These are phyloP conservation scores for Tursiops truncatus DNA, from an alignment of 2,113 vertebrate species.

Conservation along the genomic window DNA sequence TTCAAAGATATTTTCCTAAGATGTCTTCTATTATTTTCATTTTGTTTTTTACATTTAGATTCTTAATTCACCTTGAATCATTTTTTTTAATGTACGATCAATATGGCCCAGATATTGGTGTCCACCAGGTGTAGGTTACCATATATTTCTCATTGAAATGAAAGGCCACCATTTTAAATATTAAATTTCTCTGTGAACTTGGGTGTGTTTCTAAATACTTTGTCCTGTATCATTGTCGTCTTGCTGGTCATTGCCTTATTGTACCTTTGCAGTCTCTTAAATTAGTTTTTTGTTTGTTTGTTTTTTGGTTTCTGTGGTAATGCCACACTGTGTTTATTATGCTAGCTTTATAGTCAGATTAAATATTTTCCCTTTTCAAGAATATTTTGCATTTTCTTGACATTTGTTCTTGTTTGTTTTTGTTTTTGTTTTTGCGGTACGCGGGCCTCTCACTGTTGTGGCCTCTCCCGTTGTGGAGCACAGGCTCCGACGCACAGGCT, in stretches of 20 bases:
- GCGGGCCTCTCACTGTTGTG: too few relatives aligned
- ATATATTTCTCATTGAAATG: neutral
- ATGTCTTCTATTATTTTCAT: neutral
- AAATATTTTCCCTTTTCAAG: neutral
- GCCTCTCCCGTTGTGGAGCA: too few relatives aligned
- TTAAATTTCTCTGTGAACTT: neutral
- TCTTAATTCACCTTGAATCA: neutral
- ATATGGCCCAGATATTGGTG: neutral
- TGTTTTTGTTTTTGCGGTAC: too few relatives aligned
- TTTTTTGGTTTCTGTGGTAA: neutral
- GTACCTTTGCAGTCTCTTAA: neutral
- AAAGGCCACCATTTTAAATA: neutral
- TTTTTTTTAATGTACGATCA: neutral
- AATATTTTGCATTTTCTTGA: neutral
- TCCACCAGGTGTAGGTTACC: neutral
- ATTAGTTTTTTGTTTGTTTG: neutral
- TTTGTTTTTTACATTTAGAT: neutral
- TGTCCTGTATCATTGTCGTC: neutral
- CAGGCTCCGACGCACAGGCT: too few relatives aligned
- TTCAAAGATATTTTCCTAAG: neutral
- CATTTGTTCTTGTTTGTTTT: neutral
- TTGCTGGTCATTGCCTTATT: too few relatives aligned
- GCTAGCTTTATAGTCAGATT: neutral
- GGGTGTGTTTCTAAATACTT: neutral
- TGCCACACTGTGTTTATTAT: too few relatives aligned